Percentiles rank a stretch among this genome's conserved stretches.
phyloP scores from a whole-genome alignment of 2,113 vertebrate genomes.

The Paramormyrops kingsleyae region DNA sequence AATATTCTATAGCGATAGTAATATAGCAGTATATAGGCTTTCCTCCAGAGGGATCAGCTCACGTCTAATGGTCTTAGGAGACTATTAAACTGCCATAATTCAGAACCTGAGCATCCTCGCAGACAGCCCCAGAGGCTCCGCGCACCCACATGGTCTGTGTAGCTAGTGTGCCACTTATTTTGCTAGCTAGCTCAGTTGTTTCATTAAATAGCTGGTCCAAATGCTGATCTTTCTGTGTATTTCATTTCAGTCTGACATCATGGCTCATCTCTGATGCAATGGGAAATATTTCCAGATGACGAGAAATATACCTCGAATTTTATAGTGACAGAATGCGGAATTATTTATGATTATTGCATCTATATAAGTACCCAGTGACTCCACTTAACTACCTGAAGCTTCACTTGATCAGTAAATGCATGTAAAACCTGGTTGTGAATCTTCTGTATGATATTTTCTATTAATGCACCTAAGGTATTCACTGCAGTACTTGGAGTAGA shows the following conservation, averaged over 20 bases:
- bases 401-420: neutral
- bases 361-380: neutral
- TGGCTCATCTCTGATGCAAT: neutral
- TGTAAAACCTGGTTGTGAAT: neutral
- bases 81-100: neutral
- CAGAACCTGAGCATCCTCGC: neutral
- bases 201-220: neutral
- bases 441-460: neutral
- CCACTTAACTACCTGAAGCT: neutral
- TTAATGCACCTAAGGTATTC: neutral
- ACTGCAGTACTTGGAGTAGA: neutral
- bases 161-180: neutral
- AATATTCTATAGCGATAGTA: neutral
- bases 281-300: neutral
- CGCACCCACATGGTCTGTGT: neutral
- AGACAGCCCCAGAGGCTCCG: neutral
- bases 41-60: neutral
- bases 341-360: neutral
- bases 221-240: neutral
- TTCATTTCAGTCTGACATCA: neutral
- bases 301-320: neutral
- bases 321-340: neutral
- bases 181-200: neutral
- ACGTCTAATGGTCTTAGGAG: neutral
- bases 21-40: neutral